Base-by-base conservation (phyloP, 64 coral and sea anemone genomes). In the Exaiptasia diaphana region DNA sequence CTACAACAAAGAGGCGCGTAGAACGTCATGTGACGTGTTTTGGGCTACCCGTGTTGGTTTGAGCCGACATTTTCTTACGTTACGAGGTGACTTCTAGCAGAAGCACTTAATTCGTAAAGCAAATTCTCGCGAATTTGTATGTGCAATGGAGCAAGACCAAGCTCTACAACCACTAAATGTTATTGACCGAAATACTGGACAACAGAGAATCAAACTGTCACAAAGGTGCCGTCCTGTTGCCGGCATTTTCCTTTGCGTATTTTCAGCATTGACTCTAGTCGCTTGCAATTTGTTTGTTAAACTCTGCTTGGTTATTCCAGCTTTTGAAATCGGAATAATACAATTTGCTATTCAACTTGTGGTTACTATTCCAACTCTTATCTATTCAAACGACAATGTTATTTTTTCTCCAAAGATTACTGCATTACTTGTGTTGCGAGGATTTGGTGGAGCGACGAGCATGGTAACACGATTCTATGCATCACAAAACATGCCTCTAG, bases 401-500 rank as follows among this genome's bases (percentile, higher is more conserved):
- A 30, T 76, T 38, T 41, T 52, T 56, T 26, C 64, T 2, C 64
- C 54, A 44, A 76, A 76, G 20, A 43, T 60, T 20, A 54, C 32
- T 2, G 23, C 3, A 5, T 64, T 58, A 41, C 30, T 90, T 12
- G 0, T 90, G 2, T 5, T 83, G 1, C 54, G 78, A 9, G 78
- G 78, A 28, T 23, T 68, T 2, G 20, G 33, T 6, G 87, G 87
- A 8, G 33, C 24, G 1, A 49, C 54, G 28, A 60, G 64, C 32
- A 39, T 90, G 70, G 12, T 35, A 8, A 62, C 72, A 17, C 28
- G 29, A 6, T 40, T 69, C 37, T 90, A 83, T 34, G 45, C 87
- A 0, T 49, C 83, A 5, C 71, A 90, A 44, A 71, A 83, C 48
- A 82, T 90, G 69, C 70, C 78, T 14, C n/a, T 90, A 22, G 79